Conservation (phyloP, 1,140 invertebrate genomes). For the Heliconius hermathena region DNA sequence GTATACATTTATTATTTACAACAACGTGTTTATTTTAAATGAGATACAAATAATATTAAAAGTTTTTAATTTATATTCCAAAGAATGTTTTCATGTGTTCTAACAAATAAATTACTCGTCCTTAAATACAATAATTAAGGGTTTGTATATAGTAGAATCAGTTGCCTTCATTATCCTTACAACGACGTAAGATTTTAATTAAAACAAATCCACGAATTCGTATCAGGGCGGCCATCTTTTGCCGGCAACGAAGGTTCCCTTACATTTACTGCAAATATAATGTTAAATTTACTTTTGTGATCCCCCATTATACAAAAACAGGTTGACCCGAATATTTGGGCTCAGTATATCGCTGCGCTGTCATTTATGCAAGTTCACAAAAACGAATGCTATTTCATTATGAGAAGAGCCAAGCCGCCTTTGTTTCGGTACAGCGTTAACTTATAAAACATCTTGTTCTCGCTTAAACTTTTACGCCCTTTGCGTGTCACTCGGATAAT, state of each 20-base stretch:
- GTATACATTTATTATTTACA: not conserved
- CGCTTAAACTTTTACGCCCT: slow-evolving; percentile 55
- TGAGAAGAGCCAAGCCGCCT: slow-evolving; percentile 52
- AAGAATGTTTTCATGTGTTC: slow-evolving; percentile 3
- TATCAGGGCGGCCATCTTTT: slow-evolving; percentile 72
- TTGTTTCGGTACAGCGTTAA: slow-evolving; percentile 54
- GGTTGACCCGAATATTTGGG: slow-evolving; percentile 77
- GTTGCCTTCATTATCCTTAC: slow-evolving; percentile 67
- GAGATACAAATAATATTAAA: not conserved
- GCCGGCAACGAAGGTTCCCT: slow-evolving; percentile 67
- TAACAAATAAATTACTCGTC: slow-evolving; percentile 1
- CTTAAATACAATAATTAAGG: slow-evolving; percentile 41
- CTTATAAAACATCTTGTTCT: slow-evolving; percentile 59
- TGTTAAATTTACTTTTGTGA: slow-evolving; percentile 78
- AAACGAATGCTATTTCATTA: slow-evolving; percentile 68
- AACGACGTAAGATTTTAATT: slow-evolving; percentile 77
- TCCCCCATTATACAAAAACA: slow-evolving; percentile 79
- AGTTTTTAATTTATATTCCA: not conserved
- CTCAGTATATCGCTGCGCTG: slow-evolving; percentile 70
- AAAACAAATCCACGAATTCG: slow-evolving; percentile 67
- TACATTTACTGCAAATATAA: slow-evolving; percentile 75
- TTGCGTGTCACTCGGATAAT: slow-evolving; percentile 66
- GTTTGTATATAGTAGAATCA: slow-evolving; percentile 66
- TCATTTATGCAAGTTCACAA: slow-evolving; percentile 78
- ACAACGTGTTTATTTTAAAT: not conserved